phyloP scores from a whole-genome alignment of 2,113 vertebrate species.

The Cricetomys ansorgei region DNA sequence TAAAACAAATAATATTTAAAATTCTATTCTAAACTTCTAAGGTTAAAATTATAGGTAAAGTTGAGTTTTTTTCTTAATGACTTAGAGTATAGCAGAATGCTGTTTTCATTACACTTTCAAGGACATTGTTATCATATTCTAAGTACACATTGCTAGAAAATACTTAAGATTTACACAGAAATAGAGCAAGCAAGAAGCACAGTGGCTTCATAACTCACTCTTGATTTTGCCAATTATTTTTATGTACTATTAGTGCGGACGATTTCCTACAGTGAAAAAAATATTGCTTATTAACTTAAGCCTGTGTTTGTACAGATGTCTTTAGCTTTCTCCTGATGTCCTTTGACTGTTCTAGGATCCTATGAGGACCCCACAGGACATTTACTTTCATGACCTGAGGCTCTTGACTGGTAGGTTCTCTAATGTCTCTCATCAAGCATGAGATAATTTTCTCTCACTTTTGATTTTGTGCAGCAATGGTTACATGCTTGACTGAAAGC shows the following conservation, averaged over 20 bases:
- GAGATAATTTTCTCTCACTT: neutral
- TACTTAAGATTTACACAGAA: neutral
- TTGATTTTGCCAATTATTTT: neutral
- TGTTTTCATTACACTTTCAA: neutral
- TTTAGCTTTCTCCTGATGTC: neutral
- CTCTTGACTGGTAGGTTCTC: neutral
- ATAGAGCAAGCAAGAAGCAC: neutral
- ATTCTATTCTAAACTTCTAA: neutral
- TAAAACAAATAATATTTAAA: conserved; percentile 40
- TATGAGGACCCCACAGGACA: neutral
- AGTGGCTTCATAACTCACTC: rapidly evolving
- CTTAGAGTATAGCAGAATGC: neutral
- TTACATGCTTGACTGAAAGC: neutral
- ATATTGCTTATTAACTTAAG: neutral
- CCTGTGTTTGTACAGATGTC: neutral
- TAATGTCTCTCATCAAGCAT: neutral
- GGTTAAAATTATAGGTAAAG: neutral
- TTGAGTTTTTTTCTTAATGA: neutral
- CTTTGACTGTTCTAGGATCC: neutral
- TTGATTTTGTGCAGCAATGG: neutral
- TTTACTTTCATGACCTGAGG: neutral
- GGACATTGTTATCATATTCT: neutral
- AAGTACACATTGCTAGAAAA: neutral
- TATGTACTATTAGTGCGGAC: neutral
- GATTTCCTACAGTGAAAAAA: neutral